Evolutionary conservation across 1,140 invertebrate species (phyloP).

Genomic region (Trachelipus rathkii): DNA sequence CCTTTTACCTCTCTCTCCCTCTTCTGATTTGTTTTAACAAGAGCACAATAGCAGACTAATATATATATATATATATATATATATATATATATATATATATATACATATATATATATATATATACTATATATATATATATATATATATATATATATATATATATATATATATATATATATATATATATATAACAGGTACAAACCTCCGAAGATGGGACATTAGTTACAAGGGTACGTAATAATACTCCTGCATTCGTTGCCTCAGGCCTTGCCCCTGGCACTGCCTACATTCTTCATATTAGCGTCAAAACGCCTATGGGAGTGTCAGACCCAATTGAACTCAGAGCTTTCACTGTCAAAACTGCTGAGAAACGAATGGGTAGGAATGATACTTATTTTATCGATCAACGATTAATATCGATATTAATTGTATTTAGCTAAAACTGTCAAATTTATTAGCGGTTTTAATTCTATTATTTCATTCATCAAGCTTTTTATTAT

Average conservation of each 20-base stretch:
- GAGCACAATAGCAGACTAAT: too few species aligned
- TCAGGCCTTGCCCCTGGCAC: constrained; percentile 38
- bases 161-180: constrained; percentile 14
- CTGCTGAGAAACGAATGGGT: constrained; percentile 44
- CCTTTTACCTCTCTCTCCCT: too few species aligned
- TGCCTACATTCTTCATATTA: constrained; percentile 40
- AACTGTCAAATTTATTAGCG: too few species aligned
- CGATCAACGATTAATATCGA: not conserved
- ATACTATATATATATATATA: constrained; percentile 24
- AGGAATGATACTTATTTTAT: not conserved
- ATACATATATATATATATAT: constrained; percentile 7
- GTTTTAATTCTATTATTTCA: too few species aligned
- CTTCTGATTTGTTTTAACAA: too few species aligned
- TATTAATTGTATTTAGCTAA: too few species aligned
- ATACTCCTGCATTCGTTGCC: constrained; percentile 40
- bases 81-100: constrained; percentile 9
- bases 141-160: constrained; percentile 16
- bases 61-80: not conserved
- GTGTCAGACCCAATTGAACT: constrained; percentile 41
- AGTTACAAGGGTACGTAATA: constrained; percentile 41
- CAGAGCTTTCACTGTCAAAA: constrained; percentile 43
- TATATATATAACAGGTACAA: constrained; percentile 31
- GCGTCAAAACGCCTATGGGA: constrained; percentile 43
- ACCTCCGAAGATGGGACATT: constrained; percentile 39
- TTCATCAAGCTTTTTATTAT: too few species aligned